These are phyloP conservation scores for Chlorops oryzae DNA, from an alignment of 1,140 invertebrate genomes.

Conservation along the genomic window DNA sequence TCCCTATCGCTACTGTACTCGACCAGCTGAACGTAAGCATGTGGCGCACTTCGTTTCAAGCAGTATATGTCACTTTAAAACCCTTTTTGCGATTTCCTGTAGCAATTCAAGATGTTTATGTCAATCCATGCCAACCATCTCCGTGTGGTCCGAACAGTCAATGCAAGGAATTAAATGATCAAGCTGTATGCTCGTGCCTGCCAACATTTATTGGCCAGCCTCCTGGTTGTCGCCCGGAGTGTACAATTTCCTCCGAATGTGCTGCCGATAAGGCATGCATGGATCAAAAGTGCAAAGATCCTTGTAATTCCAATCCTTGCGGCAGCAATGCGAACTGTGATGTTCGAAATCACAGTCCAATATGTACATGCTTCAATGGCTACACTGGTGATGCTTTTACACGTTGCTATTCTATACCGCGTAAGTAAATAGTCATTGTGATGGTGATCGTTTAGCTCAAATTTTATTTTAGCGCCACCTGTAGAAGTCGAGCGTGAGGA, in stretches of 20 bases:
- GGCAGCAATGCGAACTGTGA: conserved; percentile 63
- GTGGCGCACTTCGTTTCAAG: background rate
- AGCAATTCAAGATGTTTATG: conserved; percentile 41
- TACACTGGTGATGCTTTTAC: conserved; percentile 63
- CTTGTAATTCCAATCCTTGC: conserved; percentile 62
- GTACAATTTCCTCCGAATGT: conserved; percentile 62
- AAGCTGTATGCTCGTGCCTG: conserved; percentile 61
- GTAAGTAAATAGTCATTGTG: conserved; percentile 51
- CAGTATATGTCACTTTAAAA: background rate
- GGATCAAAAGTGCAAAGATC: conserved; percentile 63
- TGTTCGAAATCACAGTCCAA: conserved; percentile 68
- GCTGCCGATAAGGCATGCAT: conserved; percentile 58
- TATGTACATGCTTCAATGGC: conserved; percentile 59
- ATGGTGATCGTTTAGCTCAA: background rate
- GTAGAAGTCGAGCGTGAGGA: conserved; percentile 57
- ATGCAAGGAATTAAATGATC: conserved; percentile 55
- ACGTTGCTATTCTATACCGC: conserved; percentile 54
- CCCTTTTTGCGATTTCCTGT: conserved; percentile 21
- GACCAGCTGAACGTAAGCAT: conserved; percentile 40
- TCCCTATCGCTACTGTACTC: conserved; percentile 55
- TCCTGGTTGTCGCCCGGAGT: conserved; percentile 61
- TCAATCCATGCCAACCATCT: conserved; percentile 58
- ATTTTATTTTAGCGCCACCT: conserved; percentile 54
- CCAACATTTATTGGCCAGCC: conserved; percentile 56
- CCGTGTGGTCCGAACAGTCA: conserved; percentile 61